phyloP scores from a whole-genome alignment of 2,113 vertebrate species.

The Phalacrocorax aristotelis region DNA sequence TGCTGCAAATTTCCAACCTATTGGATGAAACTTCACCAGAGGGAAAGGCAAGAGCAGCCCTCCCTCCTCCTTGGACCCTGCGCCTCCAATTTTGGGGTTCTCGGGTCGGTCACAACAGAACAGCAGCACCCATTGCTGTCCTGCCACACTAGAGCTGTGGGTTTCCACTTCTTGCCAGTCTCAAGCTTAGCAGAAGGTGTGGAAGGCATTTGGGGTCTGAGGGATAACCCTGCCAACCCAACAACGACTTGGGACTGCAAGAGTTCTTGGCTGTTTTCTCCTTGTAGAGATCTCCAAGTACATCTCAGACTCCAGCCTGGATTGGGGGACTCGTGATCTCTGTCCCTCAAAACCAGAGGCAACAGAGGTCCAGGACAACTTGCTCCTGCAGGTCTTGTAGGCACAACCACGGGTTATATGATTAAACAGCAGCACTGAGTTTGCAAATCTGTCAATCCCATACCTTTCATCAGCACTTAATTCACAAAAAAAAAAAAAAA shows the following conservation, averaged over 20 bases:
- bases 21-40: background rate
- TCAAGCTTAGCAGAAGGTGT: background rate
- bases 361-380: background rate
- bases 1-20: background rate
- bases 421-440: background rate
- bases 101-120: background rate
- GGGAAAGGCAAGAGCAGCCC: background rate
- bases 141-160: background rate
- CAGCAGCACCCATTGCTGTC: background rate
- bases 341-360: background rate
- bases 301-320: background rate
- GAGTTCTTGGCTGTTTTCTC: background rate
- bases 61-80: background rate
- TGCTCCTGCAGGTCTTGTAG: background rate
- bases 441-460: constrained; percentile 15
- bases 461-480: constrained; percentile 40
- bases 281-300: background rate
- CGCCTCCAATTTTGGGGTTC: no score
- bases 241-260: fast-evolving
- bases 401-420: background rate
- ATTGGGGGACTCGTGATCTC: background rate
- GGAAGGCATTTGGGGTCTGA: background rate
- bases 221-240: background rate
- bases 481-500: background rate
- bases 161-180: background rate